A percentile compares a stretch with the other conserved stretches of the same genome.
Evolutionary conservation across 1,140 invertebrate genomes (phyloP).

Genomic region (Aphaenogaster ashmeadi): DNA sequence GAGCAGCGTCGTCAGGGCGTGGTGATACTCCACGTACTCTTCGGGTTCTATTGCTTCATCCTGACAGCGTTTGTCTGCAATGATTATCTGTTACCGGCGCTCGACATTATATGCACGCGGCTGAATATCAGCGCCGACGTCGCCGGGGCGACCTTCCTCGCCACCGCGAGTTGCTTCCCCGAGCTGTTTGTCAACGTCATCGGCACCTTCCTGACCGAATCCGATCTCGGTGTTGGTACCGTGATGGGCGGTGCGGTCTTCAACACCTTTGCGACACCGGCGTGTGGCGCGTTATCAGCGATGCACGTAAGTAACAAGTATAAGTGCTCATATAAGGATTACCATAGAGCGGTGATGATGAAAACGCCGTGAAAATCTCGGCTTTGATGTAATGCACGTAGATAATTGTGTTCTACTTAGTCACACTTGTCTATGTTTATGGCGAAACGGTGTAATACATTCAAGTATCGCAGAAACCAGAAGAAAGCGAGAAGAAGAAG

Average conservation of each 20-base stretch:
- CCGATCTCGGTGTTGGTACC: conserved; percentile 94
- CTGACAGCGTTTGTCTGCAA: conserved; percentile 94
- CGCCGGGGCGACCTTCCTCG: conserved; percentile 97
- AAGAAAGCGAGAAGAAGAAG: background rate
- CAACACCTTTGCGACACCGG: conserved; percentile 95
- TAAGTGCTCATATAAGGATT: background rate
- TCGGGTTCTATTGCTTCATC: conserved; percentile 93
- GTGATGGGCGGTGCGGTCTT: conserved; percentile 96
- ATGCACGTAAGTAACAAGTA: conserved; percentile 88
- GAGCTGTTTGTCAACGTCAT: conserved; percentile 97
- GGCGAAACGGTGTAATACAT: background rate
- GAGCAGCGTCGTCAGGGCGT: conserved; percentile 90
- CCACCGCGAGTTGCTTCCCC: conserved; percentile 95
- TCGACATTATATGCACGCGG: conserved; percentile 93
- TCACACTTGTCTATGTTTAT: background rate
- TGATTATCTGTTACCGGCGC: conserved; percentile 94
- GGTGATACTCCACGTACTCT: conserved; percentile 91
- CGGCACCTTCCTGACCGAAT: conserved; percentile 92
- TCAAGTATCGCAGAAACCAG: background rate
- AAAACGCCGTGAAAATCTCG: background rate
- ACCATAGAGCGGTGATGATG: background rate
- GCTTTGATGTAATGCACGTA: background rate
- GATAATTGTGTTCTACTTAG: background rate
- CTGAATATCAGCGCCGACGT: conserved; percentile 93
- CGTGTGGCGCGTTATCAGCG: conserved; percentile 93